A percentile compares a stretch with the other conserved stretches of the same genome.
phyloP scores from a whole-genome alignment of 2,888 invertebrate species.

The Rugalucina vietnamica region DNA sequence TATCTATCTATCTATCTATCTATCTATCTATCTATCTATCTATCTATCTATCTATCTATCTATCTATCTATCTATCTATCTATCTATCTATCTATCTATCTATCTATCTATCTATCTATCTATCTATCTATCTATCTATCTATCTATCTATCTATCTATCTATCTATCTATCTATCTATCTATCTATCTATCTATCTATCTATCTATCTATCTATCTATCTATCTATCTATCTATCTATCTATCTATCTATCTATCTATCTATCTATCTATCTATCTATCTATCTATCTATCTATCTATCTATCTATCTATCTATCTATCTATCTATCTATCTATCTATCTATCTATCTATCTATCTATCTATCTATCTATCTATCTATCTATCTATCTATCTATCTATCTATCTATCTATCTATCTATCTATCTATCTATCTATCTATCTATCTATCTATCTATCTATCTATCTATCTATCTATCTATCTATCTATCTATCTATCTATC shows the following conservation, averaged over 20 bases:
- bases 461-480: too few species aligned
- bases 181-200: slow-evolving; percentile 4
- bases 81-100: neutral
- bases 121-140: neutral
- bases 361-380: too few species aligned
- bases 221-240: neutral
- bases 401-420: too few species aligned
- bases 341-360: too few species aligned
- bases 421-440: too few species aligned
- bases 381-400: too few species aligned
- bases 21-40: neutral
- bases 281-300: too few species aligned
- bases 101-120: neutral
- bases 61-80: neutral
- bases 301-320: too few species aligned
- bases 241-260: neutral
- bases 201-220: neutral
- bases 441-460: too few species aligned
- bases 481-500: too few species aligned
- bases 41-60: neutral
- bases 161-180: neutral
- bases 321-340: too few species aligned
- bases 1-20: neutral
- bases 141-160: neutral
- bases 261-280: too few species aligned